A percentile compares a stretch with the other conserved stretches of the same genome.
phyloP scores from a whole-genome alignment of 2,888 invertebrate species.

The Deilephila porcellus region DNA sequence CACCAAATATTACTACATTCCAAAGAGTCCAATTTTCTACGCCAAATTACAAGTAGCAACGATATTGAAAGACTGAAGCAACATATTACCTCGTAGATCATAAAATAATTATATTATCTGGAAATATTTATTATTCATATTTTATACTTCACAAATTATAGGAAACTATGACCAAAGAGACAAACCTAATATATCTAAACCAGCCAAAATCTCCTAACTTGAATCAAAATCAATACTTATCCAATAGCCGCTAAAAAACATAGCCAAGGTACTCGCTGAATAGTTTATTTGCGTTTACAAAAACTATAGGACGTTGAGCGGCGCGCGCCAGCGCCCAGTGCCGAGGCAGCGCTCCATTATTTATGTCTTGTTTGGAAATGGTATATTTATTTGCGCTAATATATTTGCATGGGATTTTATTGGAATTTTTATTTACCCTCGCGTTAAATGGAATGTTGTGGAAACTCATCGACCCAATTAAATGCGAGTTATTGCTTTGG shows the following conservation, averaged over 20 bases:
- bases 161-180: too few relatives aligned
- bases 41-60: too few relatives aligned
- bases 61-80: too few relatives aligned
- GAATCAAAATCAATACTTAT: constrained; percentile 20
- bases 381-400: constrained; percentile 4
- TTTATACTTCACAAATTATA: too few relatives aligned
- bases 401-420: background rate
- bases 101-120: too few relatives aligned
- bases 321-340: background rate
- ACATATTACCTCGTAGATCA: too few relatives aligned
- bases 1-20: too few relatives aligned
- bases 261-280: constrained; percentile 25
- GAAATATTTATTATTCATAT: too few relatives aligned
- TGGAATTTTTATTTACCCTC: background rate
- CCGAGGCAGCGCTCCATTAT: constrained; percentile 1
- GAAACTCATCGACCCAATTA: too few relatives aligned
- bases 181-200: too few relatives aligned
- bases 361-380: constrained; percentile 11
- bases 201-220: constrained; percentile 12
- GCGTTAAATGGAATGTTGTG: background rate
- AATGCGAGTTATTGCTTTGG: too few relatives aligned
- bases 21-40: too few relatives aligned
- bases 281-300: constrained; percentile 35
- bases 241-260: constrained; percentile 32
- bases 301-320: background rate